These are phyloP conservation scores for Brenthis ino DNA, from an alignment of 2,888 invertebrate genomes.

Conservation along the genomic window DNA sequence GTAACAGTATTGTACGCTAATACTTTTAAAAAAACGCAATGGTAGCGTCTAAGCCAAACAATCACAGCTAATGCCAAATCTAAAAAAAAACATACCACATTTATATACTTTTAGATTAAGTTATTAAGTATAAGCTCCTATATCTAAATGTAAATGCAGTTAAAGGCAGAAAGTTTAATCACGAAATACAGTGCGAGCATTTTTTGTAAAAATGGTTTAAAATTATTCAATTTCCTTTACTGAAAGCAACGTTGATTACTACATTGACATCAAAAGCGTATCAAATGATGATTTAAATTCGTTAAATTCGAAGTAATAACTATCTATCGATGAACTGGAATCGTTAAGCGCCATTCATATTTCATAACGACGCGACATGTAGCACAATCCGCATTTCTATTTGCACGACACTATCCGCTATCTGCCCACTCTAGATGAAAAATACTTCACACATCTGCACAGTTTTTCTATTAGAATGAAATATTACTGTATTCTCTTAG, in stretches of 20 bases:
- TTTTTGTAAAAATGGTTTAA: too few relatives aligned
- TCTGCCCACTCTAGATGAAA: conserved; percentile 40
- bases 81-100: too few relatives aligned
- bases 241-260: neutral
- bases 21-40: too few relatives aligned
- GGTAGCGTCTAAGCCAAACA: too few relatives aligned
- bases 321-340: conserved; percentile 28
- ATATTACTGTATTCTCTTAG: conserved; percentile 46
- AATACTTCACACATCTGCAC: conserved; percentile 46
- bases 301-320: conserved; percentile 21
- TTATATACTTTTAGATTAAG: too few relatives aligned
- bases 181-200: too few relatives aligned
- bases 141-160: too few relatives aligned
- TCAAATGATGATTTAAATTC: conserved; percentile 14
- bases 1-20: too few relatives aligned
- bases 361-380: conserved; percentile 29
- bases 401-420: conserved; percentile 41
- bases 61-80: too few relatives aligned
- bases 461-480: conserved; percentile 49
- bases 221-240: conserved; percentile 11
- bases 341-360: conserved; percentile 31
- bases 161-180: too few relatives aligned
- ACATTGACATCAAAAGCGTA: neutral
- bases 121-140: too few relatives aligned
- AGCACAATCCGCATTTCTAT: conserved; percentile 40